Percentiles rank a stretch among this genome's conserved stretches.
phyloP scores from a whole-genome alignment of 2,888 invertebrate species.

The Aphidoletes aphidimyza region DNA sequence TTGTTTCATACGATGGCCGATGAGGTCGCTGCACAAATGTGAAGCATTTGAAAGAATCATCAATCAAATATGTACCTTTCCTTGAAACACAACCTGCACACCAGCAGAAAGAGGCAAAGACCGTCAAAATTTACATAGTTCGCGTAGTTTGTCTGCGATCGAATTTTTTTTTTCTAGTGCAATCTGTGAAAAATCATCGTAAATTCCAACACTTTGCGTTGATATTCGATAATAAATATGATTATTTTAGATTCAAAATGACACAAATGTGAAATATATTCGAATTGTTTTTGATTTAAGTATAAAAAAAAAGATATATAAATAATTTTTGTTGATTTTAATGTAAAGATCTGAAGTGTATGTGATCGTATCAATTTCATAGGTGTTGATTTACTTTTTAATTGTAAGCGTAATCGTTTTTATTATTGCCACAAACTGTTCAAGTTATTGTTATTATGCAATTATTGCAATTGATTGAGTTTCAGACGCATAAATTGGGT shows the following conservation, averaged over 20 bases:
- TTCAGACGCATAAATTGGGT: background rate
- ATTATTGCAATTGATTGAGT: too few species aligned
- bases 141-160: slow-evolving; percentile 38
- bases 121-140: slow-evolving; percentile 15
- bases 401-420: background rate
- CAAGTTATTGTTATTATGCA: too few species aligned
- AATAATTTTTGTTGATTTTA: slow-evolving; percentile 2
- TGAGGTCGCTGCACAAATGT: background rate
- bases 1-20: background rate
- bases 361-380: slow-evolving; percentile 2
- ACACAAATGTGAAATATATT: slow-evolving; percentile 8
- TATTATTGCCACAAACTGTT: background rate
- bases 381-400: background rate
- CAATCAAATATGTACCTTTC: slow-evolving; percentile 40
- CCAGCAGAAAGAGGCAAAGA: slow-evolving; percentile 1
- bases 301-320: background rate
- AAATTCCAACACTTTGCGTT: background rate
- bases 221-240: background rate
- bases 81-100: slow-evolving; percentile 54
- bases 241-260: background rate
- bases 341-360: background rate
- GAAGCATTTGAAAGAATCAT: slow-evolving; percentile 13
- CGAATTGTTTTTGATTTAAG: background rate
- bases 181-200: background rate
- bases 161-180: background rate